phyloP scores from a whole-genome alignment of 2,797 vertebrate genomes.

The Luscinia luscinia region DNA sequence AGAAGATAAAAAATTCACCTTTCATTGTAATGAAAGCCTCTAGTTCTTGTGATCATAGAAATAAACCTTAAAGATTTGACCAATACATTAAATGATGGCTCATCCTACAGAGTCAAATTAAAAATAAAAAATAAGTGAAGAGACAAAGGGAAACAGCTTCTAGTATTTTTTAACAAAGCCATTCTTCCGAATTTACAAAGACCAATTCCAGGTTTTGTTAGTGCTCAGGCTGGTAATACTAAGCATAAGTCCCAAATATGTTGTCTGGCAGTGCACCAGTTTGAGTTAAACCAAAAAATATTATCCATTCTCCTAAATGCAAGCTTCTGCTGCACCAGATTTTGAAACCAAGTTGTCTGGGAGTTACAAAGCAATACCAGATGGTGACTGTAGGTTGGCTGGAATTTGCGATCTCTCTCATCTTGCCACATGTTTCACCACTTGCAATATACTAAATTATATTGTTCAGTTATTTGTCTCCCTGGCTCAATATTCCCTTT shows the following conservation, averaged over 20 bases:
- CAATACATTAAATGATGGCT: background rate
- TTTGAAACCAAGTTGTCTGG: background rate
- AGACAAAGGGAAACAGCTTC: background rate
- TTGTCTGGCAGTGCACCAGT: background rate
- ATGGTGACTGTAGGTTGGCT: constrained; percentile 11
- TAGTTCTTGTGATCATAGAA: background rate
- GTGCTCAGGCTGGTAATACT: background rate
- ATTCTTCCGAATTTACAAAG: background rate
- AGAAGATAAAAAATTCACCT: background rate
- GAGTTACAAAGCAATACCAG: constrained; percentile 21
- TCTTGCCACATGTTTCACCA: constrained; percentile 40
- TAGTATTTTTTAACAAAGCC: background rate
- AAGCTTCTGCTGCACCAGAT: background rate
- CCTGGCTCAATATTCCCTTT: background rate
- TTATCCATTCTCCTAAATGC: background rate
- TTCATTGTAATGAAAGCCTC: background rate
- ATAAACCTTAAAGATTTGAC: background rate
- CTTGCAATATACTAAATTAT: constrained; percentile 21
- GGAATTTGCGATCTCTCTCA: background rate
- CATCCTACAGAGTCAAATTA: background rate
- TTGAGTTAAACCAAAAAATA: background rate
- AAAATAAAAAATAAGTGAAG: background rate
- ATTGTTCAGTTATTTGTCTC: constrained; percentile 16
- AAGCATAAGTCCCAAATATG: background rate
- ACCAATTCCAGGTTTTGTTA: background rate